Evolutionary conservation across 1,140 invertebrate species (phyloP), one percentile per base, ranked within the genome.

Genomic region (Cydia pomonella): DNA sequence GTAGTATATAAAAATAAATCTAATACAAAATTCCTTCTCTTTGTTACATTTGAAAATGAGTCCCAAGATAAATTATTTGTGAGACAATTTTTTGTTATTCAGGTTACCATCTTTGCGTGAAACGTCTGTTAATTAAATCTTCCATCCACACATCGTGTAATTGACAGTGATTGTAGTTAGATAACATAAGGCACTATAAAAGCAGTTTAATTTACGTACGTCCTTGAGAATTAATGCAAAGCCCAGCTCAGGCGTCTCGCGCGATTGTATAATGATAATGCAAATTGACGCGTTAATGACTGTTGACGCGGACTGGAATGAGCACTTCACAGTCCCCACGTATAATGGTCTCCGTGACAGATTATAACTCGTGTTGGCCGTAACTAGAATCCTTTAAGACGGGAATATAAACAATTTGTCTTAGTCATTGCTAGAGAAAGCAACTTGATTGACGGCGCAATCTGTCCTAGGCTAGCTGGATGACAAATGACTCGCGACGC

Each of bases 371-470:
- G 27, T 33, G 63, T 66, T n/a, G 16, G 16, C 25, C n/a, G 50
- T 64, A 10, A 27, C 62, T 64, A 16, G 63, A 66, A 29, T 29
- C 63, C 25, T 27, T 29, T n/a, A 27, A 27, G 27, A 25, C 62
- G 62, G 9, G 33, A 38, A 12, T n/a, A 33, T 33, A 33, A 63
- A 23, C 69, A 53, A 75, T 75, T 75, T 72, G 53, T 75, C 75
- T 75, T 63, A 72, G 72, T 75, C 75, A 72, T 72, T 29, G 33
- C 74, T 53, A 74, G 73, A 66, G 76, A 80, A 79, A 75, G 77
- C 73, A 63, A 62, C 73, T 44, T 77, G 78, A 82, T 79, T 78
- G 77, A 79, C 79, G 74, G 75, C 25, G 72, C 76, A 76, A 82
- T 80, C 77, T 80, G 79, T 82, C 74, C 82, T 59, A 66, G 63